Evolutionary conservation across 2,113 vertebrate species (phyloP).

Genomic region (Phocoena phocoena): DNA sequence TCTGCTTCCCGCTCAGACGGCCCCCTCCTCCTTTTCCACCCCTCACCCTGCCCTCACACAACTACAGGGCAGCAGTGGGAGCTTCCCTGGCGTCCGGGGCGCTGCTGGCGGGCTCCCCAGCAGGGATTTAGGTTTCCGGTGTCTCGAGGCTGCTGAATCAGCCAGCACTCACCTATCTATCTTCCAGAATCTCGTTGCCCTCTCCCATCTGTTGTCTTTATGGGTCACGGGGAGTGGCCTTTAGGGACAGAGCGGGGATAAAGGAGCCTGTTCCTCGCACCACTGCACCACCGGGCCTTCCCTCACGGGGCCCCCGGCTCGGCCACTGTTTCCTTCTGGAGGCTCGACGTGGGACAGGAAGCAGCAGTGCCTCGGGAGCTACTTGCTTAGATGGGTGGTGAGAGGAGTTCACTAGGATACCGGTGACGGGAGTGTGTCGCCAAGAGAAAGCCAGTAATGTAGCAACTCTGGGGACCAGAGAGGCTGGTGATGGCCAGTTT

Average conservation of each 20-base stretch:
- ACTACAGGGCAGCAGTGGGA: not conserved
- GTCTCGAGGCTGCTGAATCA: not conserved
- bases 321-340: no score
- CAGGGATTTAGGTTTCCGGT: not conserved
- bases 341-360: not conserved
- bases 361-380: no score
- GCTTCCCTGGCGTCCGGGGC: accelerated
- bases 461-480: not conserved
- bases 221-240: not conserved
- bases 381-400: not conserved
- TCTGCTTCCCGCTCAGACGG: not conserved
- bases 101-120: not conserved
- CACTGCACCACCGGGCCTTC: not conserved
- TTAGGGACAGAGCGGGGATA: not conserved
- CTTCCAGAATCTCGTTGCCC: not conserved
- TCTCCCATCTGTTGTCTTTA: not conserved
- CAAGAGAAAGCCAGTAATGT: no score
- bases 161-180: not conserved
- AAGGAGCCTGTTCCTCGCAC: not conserved
- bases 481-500: not conserved
- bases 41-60: not conserved
- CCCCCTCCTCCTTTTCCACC: accelerated
- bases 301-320: not conserved
- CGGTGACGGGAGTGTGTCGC: accelerated
- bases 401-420: not conserved